Percentiles rank a stretch among this genome's conserved stretches.
These are phyloP conservation scores for Troglohyphantes excavatus DNA, from an alignment of 2,888 invertebrate species.

Conservation along the genomic window DNA sequence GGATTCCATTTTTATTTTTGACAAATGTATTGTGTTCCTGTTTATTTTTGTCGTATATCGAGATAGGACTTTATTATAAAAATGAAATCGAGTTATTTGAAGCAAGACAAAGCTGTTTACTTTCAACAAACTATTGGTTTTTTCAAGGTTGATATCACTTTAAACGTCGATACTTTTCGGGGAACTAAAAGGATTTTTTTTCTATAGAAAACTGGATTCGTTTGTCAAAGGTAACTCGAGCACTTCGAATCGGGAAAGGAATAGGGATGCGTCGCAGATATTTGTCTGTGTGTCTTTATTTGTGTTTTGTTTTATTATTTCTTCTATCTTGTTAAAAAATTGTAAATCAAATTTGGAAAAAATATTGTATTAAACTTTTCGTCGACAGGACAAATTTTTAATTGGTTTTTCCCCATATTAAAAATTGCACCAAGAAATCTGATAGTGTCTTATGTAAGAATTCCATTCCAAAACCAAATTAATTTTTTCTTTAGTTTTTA, in stretches of 20 bases:
- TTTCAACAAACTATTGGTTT: slow-evolving; percentile 30
- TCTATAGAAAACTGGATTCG: background rate
- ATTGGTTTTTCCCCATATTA: no score
- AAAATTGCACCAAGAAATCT: no score
- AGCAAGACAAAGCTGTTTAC: slow-evolving; percentile 3
- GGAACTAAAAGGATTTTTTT: background rate
- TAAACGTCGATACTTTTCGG: slow-evolving; percentile 11
- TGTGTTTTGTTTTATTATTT: no score
- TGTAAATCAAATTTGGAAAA: no score
- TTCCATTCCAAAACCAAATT: no score
- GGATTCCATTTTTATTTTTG: background rate
- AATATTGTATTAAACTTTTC: no score
- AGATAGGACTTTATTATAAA: slow-evolving; percentile 9
- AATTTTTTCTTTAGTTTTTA: no score
- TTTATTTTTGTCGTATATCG: background rate
- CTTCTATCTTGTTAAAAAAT: no score
- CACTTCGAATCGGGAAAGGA: background rate
- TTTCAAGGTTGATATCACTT: slow-evolving; percentile 3
- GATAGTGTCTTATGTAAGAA: no score
- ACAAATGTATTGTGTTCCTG: background rate
- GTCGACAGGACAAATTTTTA: no score
- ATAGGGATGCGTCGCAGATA: background rate
- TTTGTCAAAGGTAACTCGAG: background rate
- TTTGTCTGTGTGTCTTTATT: no score
- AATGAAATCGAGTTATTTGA: background rate